Base-by-base conservation (phyloP, 1,140 invertebrate genomes). In the Sitophilus oryzae region DNA sequence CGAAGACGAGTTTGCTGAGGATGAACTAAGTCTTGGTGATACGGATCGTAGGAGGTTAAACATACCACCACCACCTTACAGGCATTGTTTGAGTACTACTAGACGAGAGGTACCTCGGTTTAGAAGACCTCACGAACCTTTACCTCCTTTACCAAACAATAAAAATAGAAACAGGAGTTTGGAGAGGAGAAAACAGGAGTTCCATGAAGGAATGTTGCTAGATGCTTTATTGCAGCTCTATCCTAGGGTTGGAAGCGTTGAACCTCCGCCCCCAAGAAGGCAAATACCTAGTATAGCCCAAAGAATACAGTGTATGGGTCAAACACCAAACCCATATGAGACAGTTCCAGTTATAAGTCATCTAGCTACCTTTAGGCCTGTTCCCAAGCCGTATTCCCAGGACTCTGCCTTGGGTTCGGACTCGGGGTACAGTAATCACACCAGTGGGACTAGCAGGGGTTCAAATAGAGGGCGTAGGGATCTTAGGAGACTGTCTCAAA, bases 1-100 rank as follows among this genome's bases (percentile, higher is more conserved):
- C 66, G 82, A 83, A 63, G 82, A 85, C 56, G 83, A 84, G 55
- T 82, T 83, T 58, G 82, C 82, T 52, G 83, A 84, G 67, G 82
- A 85, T 61, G 83, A 84, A 64, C 68, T 84, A 15, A 82, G 71
- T 65, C 71, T 82, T 6, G 75, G 80, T 66, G 72, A 62, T 72
- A 55, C 72, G 71, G 48, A 70, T 60, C 43, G 74, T 65, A 68
- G 75, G 69, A 66, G 69, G 66, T 44, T 65, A 55, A 40, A 77
- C 66, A 59, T 73, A 67, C 49, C 74, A 69, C 56, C 78, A 74
- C 65, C 73, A 67, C 60, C 70, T 62, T 67, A 69, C 36, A 45
- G 66, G 30, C 57, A 55, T 60, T 19, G 56, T 58, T 60, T 42
- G 3, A 25, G 20, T 2, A 37, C 40, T 67, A 61, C 52, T 65